A percentile compares a stretch with the other conserved stretches of the same genome.
phyloP scores from a whole-genome alignment of 2,113 vertebrate genomes.

The Varanus komodoensis region DNA sequence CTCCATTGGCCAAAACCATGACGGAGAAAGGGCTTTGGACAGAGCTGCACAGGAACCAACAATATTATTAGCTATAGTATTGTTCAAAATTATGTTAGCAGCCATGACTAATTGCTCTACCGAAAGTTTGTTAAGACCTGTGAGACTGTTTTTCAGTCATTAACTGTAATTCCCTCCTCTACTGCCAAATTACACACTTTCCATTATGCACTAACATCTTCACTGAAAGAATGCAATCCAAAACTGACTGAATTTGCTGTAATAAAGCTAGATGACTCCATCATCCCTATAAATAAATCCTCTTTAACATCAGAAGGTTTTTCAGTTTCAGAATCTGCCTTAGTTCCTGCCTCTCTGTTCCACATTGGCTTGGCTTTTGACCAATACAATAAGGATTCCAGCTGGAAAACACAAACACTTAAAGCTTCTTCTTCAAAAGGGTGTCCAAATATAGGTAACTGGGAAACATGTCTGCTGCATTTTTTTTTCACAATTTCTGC shows the following conservation, averaged over 20 bases:
- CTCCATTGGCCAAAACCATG: constrained; percentile 4
- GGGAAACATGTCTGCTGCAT: background rate
- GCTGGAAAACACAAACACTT: background rate
- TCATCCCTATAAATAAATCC: background rate
- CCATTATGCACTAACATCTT: background rate
- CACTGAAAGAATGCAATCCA: background rate
- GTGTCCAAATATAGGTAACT: background rate
- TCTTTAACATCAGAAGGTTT: background rate
- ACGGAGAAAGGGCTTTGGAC: background rate
- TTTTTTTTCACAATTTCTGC: background rate
- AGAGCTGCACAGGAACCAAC: constrained; percentile 7
- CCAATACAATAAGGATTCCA: background rate
- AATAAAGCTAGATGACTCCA: background rate
- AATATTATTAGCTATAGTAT: constrained; percentile 9
- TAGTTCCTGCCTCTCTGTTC: background rate
- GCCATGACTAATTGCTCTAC: background rate
- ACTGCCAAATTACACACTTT: background rate
- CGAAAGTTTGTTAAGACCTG: background rate
- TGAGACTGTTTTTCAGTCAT: background rate
- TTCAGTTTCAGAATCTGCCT: background rate
- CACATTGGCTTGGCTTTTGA: background rate
- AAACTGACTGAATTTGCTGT: background rate
- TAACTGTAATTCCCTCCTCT: background rate
- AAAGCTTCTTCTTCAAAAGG: background rate
- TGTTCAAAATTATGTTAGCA: background rate